phyloP scores from a whole-genome alignment of 2,113 vertebrate species.

The Talpa occidentalis region DNA sequence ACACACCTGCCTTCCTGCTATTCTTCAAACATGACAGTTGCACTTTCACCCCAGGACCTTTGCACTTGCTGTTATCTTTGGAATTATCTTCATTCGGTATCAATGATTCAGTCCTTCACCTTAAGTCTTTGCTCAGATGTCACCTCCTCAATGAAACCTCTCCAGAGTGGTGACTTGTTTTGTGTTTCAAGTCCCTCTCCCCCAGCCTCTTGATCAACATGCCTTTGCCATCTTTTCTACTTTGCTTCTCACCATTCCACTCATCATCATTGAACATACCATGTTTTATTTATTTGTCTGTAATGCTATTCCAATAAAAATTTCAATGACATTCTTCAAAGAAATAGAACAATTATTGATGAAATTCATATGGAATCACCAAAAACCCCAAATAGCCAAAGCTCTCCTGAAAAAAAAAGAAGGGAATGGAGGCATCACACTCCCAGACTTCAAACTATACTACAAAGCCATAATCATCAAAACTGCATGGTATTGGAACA shows the following conservation, averaged over 20 bases:
- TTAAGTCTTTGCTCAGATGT: neutral
- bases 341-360: too few relatives aligned
- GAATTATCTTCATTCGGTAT: neutral
- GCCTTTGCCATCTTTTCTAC: neutral
- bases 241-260: neutral
- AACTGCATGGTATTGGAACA: too few relatives aligned
- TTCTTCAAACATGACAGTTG: neutral
- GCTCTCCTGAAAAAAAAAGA: too few relatives aligned
- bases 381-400: too few relatives aligned
- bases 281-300: neutral
- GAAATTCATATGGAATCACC: too few relatives aligned
- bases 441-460: too few relatives aligned
- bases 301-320: too few relatives aligned
- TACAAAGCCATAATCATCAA: too few relatives aligned
- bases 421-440: too few relatives aligned
- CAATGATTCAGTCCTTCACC: neutral
- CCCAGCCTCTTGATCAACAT: fast-evolving
- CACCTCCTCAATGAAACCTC: neutral
- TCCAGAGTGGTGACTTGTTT: neutral
- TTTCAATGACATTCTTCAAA: too few relatives aligned
- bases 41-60: neutral
- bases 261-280: neutral
- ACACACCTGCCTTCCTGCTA: neutral
- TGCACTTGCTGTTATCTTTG: neutral
- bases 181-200: neutral